Evolutionary conservation across 1,140 invertebrate genomes (phyloP), one percentile per base, ranked within the genome.

Genomic region (Calliopsis andreniformis): DNA sequence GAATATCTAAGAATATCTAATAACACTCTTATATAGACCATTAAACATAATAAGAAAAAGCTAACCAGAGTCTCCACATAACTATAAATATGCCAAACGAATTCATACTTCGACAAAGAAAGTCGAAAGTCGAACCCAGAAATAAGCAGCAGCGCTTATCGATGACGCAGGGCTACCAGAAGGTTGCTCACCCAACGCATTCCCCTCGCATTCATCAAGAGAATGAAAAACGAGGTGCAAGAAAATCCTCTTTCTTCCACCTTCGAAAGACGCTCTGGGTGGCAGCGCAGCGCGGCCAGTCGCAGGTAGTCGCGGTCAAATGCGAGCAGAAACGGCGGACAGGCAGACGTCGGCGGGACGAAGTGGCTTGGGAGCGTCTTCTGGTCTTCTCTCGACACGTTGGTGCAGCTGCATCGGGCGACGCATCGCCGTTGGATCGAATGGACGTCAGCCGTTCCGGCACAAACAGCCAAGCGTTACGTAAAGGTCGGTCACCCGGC

Each of bases 401-500:
- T 42, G 56, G 68, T 76, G 82, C 81, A 80, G 81, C 72, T 84
- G 82, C 73, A 56, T 58, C 78, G 63, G 51, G 47, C 73, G 82
- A 75, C 70, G 82, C 64, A 78, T 85, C 75, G 79, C 55, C 55
- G 85, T 86, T 83, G 82, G 80, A 87, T 86, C 83, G 79, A 83
- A 84, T 86, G 87, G 75, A 85, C 89, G 90, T 87, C 89, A 88
- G 72, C 85, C 84, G 69, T 77, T 71, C 76, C 75, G 82, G 75
- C 64, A 79, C 87, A 86, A 89, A 87, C 87, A 87, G 83, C 86
- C 78, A 73, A 82, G 83, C 85, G 88, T 92, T 92, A 92, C 90
- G 90, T 91, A 92, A 92, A 92, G 91, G 91, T 92, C 91, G 90
- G 88, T 92, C 89, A 92, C 90, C 90, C 90, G 88, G 87, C 85